A percentile compares a stretch with the other conserved stretches of the same genome.
These are phyloP conservation scores for Sporophila hypoxantha DNA, from an alignment of 2,113 vertebrate genomes.

Conservation along the genomic window DNA sequence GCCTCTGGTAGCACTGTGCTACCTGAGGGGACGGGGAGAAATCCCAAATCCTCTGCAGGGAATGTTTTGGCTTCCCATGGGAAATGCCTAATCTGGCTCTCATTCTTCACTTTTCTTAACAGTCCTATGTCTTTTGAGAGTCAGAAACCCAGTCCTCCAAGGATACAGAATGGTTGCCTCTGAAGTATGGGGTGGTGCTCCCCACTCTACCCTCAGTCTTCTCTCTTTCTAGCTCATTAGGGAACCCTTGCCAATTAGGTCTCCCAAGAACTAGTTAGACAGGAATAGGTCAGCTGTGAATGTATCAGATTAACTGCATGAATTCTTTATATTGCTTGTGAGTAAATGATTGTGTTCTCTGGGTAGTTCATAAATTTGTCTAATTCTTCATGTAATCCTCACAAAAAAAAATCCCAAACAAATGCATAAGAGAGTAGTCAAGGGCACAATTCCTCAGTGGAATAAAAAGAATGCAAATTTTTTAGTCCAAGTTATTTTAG, in stretches of 20 bases:
- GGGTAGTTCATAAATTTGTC: neutral
- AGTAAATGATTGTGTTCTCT: neutral
- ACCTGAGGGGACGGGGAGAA: neutral
- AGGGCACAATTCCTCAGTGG: neutral
- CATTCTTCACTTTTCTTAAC: neutral
- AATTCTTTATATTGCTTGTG: neutral
- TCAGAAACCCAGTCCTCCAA: neutral
- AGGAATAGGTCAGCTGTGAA: neutral
- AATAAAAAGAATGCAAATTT: neutral
- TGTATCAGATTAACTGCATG: neutral
- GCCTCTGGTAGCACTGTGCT: neutral
- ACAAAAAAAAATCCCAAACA: neutral
- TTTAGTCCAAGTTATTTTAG: neutral
- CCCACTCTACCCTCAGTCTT: neutral
- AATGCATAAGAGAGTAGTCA: neutral
- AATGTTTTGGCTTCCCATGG: neutral
- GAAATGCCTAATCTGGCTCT: neutral
- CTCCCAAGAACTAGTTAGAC: neutral
- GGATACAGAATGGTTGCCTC: neutral
- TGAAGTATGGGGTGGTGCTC: neutral
- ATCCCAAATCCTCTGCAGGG: neutral
- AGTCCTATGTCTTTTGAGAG: neutral
- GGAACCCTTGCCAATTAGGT: neutral
- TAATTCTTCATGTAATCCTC: neutral
- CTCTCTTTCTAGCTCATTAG: neutral